Percentiles rank a stretch among this genome's conserved stretches.
Conservation (phyloP, 2,113 vertebrate species). For the Ptilonorhynchus violaceus region DNA sequence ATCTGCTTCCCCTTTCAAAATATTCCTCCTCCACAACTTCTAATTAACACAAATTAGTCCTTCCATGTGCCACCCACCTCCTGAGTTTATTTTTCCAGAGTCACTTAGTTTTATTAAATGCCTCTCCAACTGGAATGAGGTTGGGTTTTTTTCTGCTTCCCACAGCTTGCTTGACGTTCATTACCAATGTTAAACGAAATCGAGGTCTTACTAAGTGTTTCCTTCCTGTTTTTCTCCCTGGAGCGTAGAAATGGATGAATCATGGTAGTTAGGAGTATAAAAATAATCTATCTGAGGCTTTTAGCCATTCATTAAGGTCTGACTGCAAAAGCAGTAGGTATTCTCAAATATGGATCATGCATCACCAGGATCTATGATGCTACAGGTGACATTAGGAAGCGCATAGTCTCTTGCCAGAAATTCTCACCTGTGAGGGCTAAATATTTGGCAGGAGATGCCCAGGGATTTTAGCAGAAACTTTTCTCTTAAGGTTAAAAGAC, state of each 20-base stretch:
- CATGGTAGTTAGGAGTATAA: constrained; percentile 3
- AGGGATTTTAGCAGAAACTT: not conserved
- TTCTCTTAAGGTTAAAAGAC: not conserved
- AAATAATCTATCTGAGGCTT: constrained; percentile 16
- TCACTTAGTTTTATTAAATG: constrained; percentile 38
- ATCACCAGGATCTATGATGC: not conserved
- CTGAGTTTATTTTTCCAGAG: constrained; percentile 37
- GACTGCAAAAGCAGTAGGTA: not conserved
- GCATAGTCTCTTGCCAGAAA: not conserved
- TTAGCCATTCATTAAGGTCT: not conserved
- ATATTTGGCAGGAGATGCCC: not conserved
- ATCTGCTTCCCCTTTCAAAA: constrained; percentile 20
- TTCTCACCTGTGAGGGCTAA: not conserved
- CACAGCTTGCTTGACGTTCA: constrained; percentile 25
- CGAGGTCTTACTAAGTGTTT: constrained; percentile 29
- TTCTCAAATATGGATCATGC: not conserved
- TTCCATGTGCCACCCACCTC: constrained; percentile 38
- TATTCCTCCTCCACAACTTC: constrained; percentile 40
- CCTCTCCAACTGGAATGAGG: constrained; percentile 19
- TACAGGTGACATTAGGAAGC: not conserved
- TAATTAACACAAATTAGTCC: constrained; percentile 55
- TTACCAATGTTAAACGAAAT: not conserved
- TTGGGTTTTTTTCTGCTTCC: constrained; percentile 10
- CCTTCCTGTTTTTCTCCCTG: constrained; percentile 42
- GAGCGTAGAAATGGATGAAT: constrained; percentile 25